phyloP scores from a whole-genome alignment of 2,888 invertebrate genomes.

The Venusia cambrica region DNA sequence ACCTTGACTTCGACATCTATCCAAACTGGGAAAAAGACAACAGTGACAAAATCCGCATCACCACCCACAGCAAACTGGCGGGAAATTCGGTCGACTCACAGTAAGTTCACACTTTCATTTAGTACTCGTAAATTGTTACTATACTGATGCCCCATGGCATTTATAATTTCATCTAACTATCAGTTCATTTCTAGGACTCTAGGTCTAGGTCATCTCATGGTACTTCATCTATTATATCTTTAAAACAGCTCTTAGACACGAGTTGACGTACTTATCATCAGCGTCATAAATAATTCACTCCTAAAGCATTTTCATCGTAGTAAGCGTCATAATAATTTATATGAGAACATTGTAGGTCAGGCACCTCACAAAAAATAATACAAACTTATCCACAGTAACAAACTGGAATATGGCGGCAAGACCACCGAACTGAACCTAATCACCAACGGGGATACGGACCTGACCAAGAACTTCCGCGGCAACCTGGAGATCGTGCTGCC shows the following conservation, averaged over 20 bases:
- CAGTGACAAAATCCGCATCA: slow-evolving; percentile 83
- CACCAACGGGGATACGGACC: slow-evolving; percentile 39
- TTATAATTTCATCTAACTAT: no score
- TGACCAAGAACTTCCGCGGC: slow-evolving; percentile 49
- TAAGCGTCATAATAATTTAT: no score
- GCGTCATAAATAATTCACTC: no score
- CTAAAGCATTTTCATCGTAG: no score
- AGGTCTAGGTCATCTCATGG: no score
- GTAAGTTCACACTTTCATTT: slow-evolving; percentile 64
- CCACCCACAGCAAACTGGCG: slow-evolving; percentile 81
- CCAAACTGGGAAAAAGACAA: slow-evolving; percentile 87
- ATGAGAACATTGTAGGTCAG: no score
- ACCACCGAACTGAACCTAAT: slow-evolving; percentile 60
- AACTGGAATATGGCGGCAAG: slow-evolving; percentile 62
- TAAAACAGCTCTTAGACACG: no score
- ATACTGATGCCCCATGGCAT: no score
- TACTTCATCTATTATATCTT: not conserved
- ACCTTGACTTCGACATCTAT: slow-evolving; percentile 82
- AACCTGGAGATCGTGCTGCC: slow-evolving; percentile 68
- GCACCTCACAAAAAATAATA: no score
- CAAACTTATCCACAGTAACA: slow-evolving; percentile 66
- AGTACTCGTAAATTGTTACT: no score
- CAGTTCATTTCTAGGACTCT: no score
- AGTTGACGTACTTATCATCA: no score
- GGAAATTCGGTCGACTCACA: slow-evolving; percentile 82